phyloP scores from a whole-genome alignment of 2,888 invertebrate genomes.

The Parnassius orleans region DNA sequence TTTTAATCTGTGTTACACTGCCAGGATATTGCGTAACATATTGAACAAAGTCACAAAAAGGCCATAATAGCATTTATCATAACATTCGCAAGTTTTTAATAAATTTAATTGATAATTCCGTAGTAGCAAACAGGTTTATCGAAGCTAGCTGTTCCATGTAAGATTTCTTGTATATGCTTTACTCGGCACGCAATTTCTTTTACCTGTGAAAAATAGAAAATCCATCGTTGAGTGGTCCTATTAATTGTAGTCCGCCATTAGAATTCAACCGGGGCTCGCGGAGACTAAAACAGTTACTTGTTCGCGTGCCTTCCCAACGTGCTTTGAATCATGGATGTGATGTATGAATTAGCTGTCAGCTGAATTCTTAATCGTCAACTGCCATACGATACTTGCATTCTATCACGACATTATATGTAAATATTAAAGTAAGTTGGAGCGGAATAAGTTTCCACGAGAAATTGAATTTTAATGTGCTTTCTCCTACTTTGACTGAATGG shows the following conservation, averaged over 20 bases:
- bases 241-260: constrained; percentile 75
- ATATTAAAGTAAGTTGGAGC: constrained; percentile 42
- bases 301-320: constrained; percentile 69
- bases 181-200: constrained; percentile 74
- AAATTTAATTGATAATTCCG: no score
- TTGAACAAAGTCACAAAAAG: no score
- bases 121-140: constrained; percentile 2
- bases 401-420: constrained; percentile 47
- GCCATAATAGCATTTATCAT: no score
- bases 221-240: constrained; percentile 77
- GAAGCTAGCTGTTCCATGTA: constrained; percentile 35
- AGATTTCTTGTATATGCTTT: constrained; percentile 68
- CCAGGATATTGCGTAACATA: background rate
- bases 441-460: constrained; percentile 56
- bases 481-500: constrained; percentile 26
- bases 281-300: constrained; percentile 71
- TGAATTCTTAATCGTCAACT: constrained; percentile 43
- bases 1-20: no score
- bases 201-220: constrained; percentile 81
- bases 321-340: constrained; percentile 61
- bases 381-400: constrained; percentile 37
- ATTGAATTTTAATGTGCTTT: constrained; percentile 55
- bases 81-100: no score
- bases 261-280: constrained; percentile 67
- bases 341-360: constrained; percentile 43